A percentile compares a stretch with the other conserved stretches of the same genome.
Evolutionary conservation across 2,113 vertebrate genomes (phyloP).

Genomic region (Corapipo altera): DNA sequence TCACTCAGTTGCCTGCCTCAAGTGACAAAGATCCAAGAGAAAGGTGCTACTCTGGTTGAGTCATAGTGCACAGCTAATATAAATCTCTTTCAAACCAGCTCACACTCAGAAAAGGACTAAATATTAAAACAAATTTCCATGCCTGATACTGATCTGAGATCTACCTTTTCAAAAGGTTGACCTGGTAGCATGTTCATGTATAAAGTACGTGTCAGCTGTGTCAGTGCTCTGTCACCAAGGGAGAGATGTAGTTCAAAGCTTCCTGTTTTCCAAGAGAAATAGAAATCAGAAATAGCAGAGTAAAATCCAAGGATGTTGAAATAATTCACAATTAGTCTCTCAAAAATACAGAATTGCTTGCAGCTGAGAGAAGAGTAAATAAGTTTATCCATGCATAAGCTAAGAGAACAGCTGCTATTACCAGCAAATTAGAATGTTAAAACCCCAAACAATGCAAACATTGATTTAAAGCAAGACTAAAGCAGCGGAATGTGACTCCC

Average conservation of each 20-base stretch:
- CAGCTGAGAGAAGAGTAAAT: slow-evolving; percentile 25
- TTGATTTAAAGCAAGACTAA: slow-evolving; percentile 38
- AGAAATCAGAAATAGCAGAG: neutral
- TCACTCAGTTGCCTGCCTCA: neutral
- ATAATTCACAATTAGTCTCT: neutral
- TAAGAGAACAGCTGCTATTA: slow-evolving; percentile 16
- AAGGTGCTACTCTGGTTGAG: neutral
- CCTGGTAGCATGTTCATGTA: neutral
- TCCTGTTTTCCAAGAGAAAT: neutral
- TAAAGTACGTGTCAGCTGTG: neutral
- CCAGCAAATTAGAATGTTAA: slow-evolving; percentile 39
- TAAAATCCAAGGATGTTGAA: neutral
- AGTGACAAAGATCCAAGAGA: neutral
- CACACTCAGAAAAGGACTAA: neutral
- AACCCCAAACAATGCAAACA: slow-evolving; percentile 28
- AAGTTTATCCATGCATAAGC: neutral
- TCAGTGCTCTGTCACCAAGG: neutral
- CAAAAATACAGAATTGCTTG: neutral
- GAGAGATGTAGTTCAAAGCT: neutral
- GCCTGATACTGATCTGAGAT: neutral
- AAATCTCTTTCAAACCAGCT: neutral
- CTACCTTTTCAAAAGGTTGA: neutral
- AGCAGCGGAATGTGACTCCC: neutral
- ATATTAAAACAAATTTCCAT: slow-evolving; percentile 29
- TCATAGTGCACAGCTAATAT: neutral